These are phyloP conservation scores for Micromussa lordhowensis DNA, from an alignment of 92 coral and sea anemone genomes.

Conservation along the genomic window DNA sequence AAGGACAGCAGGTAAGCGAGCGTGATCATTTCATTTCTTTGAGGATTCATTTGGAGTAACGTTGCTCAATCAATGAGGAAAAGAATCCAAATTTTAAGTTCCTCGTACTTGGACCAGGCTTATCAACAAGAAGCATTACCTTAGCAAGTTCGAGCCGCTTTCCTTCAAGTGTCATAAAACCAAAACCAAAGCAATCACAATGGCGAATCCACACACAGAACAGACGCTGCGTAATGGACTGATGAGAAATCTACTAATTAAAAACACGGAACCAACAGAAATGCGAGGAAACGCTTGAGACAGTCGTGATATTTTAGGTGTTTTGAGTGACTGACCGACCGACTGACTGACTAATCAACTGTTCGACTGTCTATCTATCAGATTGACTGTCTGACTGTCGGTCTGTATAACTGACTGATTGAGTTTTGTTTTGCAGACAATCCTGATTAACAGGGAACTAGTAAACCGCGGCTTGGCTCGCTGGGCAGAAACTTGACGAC, in stretches of 20 bases:
- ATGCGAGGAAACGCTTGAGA: no score
- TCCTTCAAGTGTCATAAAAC: no score
- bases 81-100: background rate
- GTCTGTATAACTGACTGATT: background rate
- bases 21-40: background rate
- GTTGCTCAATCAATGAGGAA: background rate
- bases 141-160: no score
- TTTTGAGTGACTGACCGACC: background rate
- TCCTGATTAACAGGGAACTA: constrained; percentile 90
- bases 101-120: background rate
- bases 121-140: no score
- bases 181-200: no score
- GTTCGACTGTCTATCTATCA: no score
- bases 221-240: no score
- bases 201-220: no score
- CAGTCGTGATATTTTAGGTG: no score
- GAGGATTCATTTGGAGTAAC: background rate
- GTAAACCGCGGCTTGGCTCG: constrained; percentile 90
- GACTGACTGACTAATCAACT: no score
- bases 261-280: no score
- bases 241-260: no score
- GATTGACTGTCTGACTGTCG: background rate
- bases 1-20: constrained; percentile 80
- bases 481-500: constrained; percentile 88
- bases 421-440: constrained; percentile 67